Evolutionary conservation across 1,140 invertebrate genomes (phyloP).

Genomic region (Hypsibius dujardini): DNA sequence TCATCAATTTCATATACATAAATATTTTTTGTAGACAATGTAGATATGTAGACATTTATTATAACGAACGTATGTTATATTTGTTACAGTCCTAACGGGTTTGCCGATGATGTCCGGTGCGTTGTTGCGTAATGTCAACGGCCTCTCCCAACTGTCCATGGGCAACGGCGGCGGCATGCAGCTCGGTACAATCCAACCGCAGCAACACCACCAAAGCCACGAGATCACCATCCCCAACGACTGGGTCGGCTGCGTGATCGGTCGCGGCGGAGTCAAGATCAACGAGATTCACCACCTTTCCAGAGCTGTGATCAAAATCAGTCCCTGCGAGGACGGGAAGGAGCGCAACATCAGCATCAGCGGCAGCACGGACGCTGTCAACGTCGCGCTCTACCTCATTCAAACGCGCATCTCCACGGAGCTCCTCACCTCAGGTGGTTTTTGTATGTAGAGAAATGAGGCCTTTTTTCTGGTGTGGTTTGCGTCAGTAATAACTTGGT

Average conservation of each 20-base stretch:
- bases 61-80: not conserved
- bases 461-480: not conserved
- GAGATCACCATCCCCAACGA: slow-evolving; percentile 98
- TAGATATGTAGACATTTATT: not conserved
- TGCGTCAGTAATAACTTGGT: no score
- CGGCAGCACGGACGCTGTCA: slow-evolving; percentile 85
- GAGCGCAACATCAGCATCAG: slow-evolving; percentile 91
- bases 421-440: slow-evolving; percentile 26
- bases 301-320: slow-evolving; percentile 92
- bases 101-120: not conserved
- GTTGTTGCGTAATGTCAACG: not conserved
- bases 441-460: not conserved
- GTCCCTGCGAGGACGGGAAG: slow-evolving; percentile 87
- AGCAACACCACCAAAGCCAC: slow-evolving; percentile 60
- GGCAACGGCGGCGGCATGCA: slow-evolving; percentile 18
- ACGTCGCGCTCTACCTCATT: slow-evolving; percentile 91
- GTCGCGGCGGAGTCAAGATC: slow-evolving; percentile 96
- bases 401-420: slow-evolving; percentile 48
- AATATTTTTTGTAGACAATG: not conserved
- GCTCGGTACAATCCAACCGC: slow-evolving; percentile 23
- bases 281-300: slow-evolving; percentile 97
- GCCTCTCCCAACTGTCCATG: slow-evolving; percentile 2
- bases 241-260: slow-evolving; percentile 94
- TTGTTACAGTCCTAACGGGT: not conserved
- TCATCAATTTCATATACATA: no score